phyloP scores from a whole-genome alignment of 2,888 invertebrate species.

The Cantharis nigra region DNA sequence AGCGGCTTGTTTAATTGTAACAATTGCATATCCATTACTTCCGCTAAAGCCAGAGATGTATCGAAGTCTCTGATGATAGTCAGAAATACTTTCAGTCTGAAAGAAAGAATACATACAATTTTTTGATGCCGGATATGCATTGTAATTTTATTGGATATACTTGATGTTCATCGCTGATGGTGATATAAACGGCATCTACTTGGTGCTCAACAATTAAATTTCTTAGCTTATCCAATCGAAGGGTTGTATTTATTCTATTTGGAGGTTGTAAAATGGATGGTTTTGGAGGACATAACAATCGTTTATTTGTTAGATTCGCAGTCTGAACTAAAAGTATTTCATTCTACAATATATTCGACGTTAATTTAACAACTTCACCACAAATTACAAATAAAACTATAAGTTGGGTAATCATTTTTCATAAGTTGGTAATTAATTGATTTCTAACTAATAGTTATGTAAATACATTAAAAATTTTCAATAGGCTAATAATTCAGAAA shows the following conservation, averaged over 20 bases:
- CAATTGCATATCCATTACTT: constrained; percentile 70
- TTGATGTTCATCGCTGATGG: neutral
- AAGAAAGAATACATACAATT: constrained; percentile 25
- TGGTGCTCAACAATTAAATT: neutral
- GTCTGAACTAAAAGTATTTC: neutral
- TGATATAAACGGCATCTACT: neutral
- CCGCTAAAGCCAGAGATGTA: constrained; percentile 85
- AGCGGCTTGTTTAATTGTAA: constrained; percentile 69
- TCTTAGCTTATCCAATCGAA: neutral
- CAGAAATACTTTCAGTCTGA: constrained; percentile 78
- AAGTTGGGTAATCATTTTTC: neutral
- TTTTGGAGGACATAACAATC: neutral
- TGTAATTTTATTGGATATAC: neutral
- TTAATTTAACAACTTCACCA: neutral
- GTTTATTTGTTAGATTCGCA: neutral
- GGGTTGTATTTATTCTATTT: neutral
- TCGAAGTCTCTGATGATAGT: constrained; percentile 73
- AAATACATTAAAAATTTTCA: too few relatives aligned
- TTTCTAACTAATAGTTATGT: neutral
- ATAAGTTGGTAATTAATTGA: neutral
- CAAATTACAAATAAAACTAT: neutral
- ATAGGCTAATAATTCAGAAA: too few relatives aligned
- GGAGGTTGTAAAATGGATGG: neutral
- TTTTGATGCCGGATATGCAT: neutral
- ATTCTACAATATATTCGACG: neutral